Evolutionary conservation across 35 echinoderm and acorn worm genomes (phyloP), one percentile per base, ranked within the genome.

Genomic region (Strongylocentrotus purpuratus): DNA sequence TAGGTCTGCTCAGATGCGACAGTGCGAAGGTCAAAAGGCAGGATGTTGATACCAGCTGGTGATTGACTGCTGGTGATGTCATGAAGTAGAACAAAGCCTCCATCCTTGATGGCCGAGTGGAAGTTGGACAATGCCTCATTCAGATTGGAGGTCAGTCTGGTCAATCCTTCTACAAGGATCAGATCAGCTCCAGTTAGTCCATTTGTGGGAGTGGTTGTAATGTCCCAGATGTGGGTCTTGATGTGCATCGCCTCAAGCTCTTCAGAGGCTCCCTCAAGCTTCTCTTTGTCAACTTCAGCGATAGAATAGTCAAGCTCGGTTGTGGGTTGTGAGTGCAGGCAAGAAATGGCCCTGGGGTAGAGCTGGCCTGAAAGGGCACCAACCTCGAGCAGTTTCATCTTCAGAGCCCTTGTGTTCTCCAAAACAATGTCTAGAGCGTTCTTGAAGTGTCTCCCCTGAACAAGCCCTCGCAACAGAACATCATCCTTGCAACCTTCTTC

Each of bases 321-420:
- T 18, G 94, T 89, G 7, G 97, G 97, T 86, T 99, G 97, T 45
- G 97, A 99, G 46, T 94, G 94, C 87, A 99, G 86, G 11, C 94
- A 52, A n/a, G 97, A 96, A 20, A 97, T 85, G 4, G 93, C 96
- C 2, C 94, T 95, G 17, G 47, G 88, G 91, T 96, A 99, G 90
- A 99, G 55, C 20, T 92, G 45, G 25, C 97, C 97, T 31, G 85
- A 87, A 0, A 86, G 45, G 28, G 96, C 96, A 15, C 96, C 95
- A 87, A 99, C 28, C 88, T 99, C 97, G 15, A 99, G 91, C 28
- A 99, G n/a, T 94, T 99, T 99, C 33, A 99, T 41, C 32, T 97
- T 97, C 47, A 50, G 46, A 0, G 86, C 18, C 9, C 46, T 48
- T 41, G 59, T 46, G 88, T 99, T 99, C 87, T 99, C 97, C 96